These are phyloP conservation scores for Stegodyphus dumicola DNA, from an alignment of 1,140 invertebrate genomes.

Conservation along the genomic window DNA sequence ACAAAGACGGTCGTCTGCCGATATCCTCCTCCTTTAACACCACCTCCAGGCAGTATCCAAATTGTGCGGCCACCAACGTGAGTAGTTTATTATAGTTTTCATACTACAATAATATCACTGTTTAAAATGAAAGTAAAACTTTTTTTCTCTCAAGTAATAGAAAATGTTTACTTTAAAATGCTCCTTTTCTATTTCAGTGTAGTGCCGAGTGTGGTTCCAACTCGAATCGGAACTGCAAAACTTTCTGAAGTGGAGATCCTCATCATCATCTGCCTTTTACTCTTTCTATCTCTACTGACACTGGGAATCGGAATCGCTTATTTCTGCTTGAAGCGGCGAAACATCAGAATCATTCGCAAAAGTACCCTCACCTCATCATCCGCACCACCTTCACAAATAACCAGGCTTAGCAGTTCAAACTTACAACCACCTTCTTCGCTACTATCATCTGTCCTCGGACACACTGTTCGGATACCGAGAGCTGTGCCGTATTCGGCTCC, in stretches of 20 bases:
- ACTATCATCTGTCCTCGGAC: conserved; percentile 69
- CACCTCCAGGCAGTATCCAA: conserved; percentile 67
- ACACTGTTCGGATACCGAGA: conserved; percentile 85
- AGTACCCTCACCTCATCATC: conserved; percentile 69
- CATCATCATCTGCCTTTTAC: conserved; percentile 89
- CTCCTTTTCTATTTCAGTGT: neutral
- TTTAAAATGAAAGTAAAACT: too few species aligned
- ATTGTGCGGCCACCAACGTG: conserved; percentile 19
- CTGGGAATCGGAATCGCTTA: conserved; percentile 92
- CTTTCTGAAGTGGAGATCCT: conserved; percentile 86
- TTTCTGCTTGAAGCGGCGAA: conserved; percentile 84
- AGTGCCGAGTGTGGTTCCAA: neutral
- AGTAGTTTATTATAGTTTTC: neutral
- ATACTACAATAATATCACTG: too few species aligned
- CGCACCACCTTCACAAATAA: conserved; percentile 76
- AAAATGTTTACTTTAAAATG: too few species aligned
- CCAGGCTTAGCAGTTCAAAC: conserved; percentile 82
- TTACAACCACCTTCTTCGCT: conserved; percentile 73
- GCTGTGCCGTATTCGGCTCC: conserved; percentile 80
- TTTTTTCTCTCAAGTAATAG: too few species aligned
- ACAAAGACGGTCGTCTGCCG: conserved; percentile 92
- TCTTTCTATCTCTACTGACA: conserved; percentile 87
- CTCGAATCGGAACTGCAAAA: conserved; percentile 21
- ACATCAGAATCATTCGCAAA: conserved; percentile 80
- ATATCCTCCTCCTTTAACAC: conserved; percentile 87